Evolutionary conservation across 2,888 invertebrate genomes (phyloP).

Genomic region (Oscheius sp.): DNA sequence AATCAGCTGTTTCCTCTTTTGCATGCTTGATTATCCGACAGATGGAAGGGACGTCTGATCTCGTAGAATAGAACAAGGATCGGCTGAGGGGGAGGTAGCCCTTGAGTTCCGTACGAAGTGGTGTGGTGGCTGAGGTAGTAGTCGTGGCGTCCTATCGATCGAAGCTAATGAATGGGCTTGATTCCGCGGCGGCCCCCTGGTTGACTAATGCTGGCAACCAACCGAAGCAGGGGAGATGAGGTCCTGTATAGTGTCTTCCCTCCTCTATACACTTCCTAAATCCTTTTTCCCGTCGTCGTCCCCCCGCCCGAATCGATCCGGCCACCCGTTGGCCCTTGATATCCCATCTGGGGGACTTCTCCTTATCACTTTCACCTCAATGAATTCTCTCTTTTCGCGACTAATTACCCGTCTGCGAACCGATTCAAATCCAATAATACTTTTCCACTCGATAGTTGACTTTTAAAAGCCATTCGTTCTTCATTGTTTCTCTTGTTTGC

Average conservation of each 20-base stretch:
- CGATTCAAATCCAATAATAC: too few relatives aligned
- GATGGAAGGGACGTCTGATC: background rate
- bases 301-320: background rate
- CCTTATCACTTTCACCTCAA: background rate
- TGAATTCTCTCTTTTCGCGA: background rate
- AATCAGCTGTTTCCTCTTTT: background rate
- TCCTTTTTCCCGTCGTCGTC: background rate
- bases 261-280: background rate
- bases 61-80: background rate
- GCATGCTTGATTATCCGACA: background rate
- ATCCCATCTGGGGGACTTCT: conserved; percentile 4
- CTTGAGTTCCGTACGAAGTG: conserved; percentile 1
- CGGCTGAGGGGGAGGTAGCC: background rate
- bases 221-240: background rate
- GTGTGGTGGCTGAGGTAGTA: background rate
- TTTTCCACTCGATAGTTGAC: too few relatives aligned
- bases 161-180: conserved; percentile 21
- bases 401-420: too few relatives aligned
- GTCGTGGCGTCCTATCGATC: conserved; percentile 11
- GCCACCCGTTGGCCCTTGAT: conserved; percentile 15
- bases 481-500: too few relatives aligned
- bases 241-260: background rate
- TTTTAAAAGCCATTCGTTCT: too few relatives aligned
- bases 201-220: conserved; percentile 8
- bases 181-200: conserved; percentile 13